Evolutionary conservation across 1,140 invertebrate genomes (phyloP).

Genomic region (Rhyzopertha dominica): DNA sequence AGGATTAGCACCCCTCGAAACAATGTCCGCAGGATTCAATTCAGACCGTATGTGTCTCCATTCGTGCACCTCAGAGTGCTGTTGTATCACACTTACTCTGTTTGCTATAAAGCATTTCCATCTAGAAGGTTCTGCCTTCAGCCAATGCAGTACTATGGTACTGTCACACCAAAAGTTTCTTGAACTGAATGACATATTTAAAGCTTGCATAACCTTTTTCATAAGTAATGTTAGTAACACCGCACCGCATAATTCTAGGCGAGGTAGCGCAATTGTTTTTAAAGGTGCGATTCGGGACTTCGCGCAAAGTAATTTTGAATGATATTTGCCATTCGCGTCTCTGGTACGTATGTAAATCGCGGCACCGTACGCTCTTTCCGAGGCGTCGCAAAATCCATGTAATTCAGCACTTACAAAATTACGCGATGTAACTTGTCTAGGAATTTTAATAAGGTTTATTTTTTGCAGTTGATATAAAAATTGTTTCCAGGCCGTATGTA

Average conservation of each 20-base stretch:
- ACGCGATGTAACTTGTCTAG: no score
- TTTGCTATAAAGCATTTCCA: no score
- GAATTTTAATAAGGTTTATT: constrained; percentile 7
- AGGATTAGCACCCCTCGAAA: no score
- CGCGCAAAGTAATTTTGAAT: constrained; percentile 24
- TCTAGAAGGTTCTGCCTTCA: no score
- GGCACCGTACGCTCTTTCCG: constrained; percentile 34
- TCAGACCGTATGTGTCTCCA: no score
- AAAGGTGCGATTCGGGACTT: constrained; percentile 36
- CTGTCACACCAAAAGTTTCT: no score
- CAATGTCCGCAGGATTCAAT: no score
- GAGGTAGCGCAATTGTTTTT: constrained; percentile 31
- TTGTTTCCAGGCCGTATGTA: constrained; percentile 7
- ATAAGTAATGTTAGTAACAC: constrained; percentile 19
- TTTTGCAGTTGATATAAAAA: constrained; percentile 11
- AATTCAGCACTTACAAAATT: constrained; percentile 15
- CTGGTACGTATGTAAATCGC: constrained; percentile 30
- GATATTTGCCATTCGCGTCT: constrained; percentile 10
- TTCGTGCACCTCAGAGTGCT: no score
- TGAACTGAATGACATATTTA: no score
- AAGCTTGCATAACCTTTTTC: constrained; percentile 10
- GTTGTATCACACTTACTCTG: no score
- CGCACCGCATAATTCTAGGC: constrained; percentile 29
- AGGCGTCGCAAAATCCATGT: constrained; percentile 39
- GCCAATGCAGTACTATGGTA: no score